A percentile compares a stretch with the other conserved stretches of the same genome.
Evolutionary conservation across 2,113 vertebrate genomes (phyloP).

Genomic region (Oceanodroma tethys): DNA sequence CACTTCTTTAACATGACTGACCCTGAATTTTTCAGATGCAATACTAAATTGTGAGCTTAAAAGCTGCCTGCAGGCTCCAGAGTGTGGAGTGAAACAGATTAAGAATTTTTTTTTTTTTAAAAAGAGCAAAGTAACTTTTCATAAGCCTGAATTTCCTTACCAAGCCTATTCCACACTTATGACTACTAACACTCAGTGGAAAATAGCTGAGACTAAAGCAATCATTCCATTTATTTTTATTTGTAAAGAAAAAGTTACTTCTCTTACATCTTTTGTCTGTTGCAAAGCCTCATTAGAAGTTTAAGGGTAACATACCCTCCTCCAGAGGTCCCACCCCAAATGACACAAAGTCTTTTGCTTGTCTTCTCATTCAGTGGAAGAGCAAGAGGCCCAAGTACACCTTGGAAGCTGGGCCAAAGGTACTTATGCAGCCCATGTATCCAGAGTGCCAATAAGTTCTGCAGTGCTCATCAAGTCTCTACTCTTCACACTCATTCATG

Average conservation of each 20-base stretch:
- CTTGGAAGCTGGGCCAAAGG: neutral
- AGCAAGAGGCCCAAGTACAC: neutral
- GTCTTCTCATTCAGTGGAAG: neutral
- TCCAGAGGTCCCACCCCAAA: neutral
- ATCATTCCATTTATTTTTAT: neutral
- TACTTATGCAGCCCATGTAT: neutral
- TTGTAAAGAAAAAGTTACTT: neutral
- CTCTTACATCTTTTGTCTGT: neutral
- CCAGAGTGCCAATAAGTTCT: neutral
- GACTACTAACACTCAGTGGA: neutral
- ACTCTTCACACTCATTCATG: neutral
- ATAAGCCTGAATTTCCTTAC: constrained; percentile 9
- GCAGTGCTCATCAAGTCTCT: neutral
- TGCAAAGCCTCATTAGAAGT: neutral
- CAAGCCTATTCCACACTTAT: neutral
- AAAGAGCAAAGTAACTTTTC: neutral
- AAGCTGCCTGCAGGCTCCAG: neutral
- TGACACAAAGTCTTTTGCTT: neutral
- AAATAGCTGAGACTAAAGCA: neutral
- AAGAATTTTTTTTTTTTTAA: neutral
- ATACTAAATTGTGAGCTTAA: neutral
- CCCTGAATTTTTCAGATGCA: neutral
- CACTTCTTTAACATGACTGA: neutral
- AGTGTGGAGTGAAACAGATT: neutral
- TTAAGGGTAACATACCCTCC: neutral